A percentile compares a stretch with the other conserved stretches of the same genome.
These are phyloP conservation scores for Lates japonicus DNA, from an alignment of 2,797 vertebrate species.

Conservation along the genomic window DNA sequence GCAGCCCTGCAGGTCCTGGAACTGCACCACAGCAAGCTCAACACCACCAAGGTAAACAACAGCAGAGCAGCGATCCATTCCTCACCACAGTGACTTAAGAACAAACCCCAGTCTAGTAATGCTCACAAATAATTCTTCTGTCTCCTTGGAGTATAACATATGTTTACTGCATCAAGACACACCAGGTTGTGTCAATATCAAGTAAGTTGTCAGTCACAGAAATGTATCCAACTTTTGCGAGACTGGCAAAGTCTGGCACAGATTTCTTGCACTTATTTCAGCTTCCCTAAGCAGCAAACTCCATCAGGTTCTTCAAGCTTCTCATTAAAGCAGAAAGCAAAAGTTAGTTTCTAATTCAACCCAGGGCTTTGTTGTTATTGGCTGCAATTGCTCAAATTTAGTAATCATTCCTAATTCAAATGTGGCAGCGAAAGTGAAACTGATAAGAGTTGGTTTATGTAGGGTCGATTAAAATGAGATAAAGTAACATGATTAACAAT, in stretches of 20 bases:
- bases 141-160: background rate
- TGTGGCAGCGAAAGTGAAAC: background rate
- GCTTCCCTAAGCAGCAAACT: background rate
- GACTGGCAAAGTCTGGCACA: background rate
- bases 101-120: background rate
- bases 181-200: background rate
- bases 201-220: slow-evolving; percentile 1
- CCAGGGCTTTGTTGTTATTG: background rate
- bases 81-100: background rate
- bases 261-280: background rate
- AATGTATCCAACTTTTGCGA: background rate
- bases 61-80: background rate
- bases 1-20: slow-evolving; percentile 95
- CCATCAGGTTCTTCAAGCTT: background rate
- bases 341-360: slow-evolving; percentile 16
- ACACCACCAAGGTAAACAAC: slow-evolving; percentile 94
- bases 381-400: slow-evolving; percentile 2
- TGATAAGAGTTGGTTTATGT: slow-evolving; percentile 4
- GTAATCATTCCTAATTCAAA: slow-evolving; percentile 14
- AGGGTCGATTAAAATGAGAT: slow-evolving; percentile 22
- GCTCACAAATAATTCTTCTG: background rate
- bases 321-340: slow-evolving; percentile 2
- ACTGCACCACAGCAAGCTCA: slow-evolving; percentile 96
- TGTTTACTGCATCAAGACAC: slow-evolving; percentile 3
- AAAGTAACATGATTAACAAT: slow-evolving; percentile 24